Evolutionary conservation across 2,797 vertebrate genomes (phyloP), one percentile per base, ranked within the genome.

Genomic region (Sciurus vulgaris): DNA sequence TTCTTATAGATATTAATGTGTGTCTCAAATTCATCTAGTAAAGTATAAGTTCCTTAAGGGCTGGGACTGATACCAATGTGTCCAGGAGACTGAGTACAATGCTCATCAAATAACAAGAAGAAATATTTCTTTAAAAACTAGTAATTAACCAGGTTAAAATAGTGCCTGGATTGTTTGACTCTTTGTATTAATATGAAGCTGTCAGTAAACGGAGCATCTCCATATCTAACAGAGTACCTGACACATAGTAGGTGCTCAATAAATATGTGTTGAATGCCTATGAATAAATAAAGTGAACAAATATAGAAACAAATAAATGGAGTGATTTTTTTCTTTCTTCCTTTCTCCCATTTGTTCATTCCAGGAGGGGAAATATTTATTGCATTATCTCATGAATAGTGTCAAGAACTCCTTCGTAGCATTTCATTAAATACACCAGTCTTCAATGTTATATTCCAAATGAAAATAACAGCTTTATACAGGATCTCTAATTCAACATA

Each of bases 211-310:
- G 70, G 67, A 88, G 1, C 13, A 89, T 59, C 5, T 59, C 26
- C 38, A 78, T 2, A 12, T 33, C 18, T 61, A 79, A 76, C 33
- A 81, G 61, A 87, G 30, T 35, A 81, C 15, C 26, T 83, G 38
- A 30, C 7, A 74, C 67, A 5, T 22, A 77, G 28, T 56, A 77
- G 24, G 22, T 85, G 18, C 11, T 89, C 18, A 90, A 15, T 79
- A 83, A 74, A 67, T 82, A 77, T 84, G 49, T 91, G 38, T 67
- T 90, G 69, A 93, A 33, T 56, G 10, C 7, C 26, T 83, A 38
- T 59, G 35, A 93, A 78, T 88, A 81, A 86, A 41, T 70, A 89
- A 38, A 67, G 51, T 92, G 61, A 65, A 84, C 20, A 82, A 95
- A n/a, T 8, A 81, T 22, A 85, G 61, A 85, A 87, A 82, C 15